Evolutionary conservation across 2,888 invertebrate species (phyloP), one percentile per base, ranked within the genome.

Genomic region (Microplitis manilae): DNA sequence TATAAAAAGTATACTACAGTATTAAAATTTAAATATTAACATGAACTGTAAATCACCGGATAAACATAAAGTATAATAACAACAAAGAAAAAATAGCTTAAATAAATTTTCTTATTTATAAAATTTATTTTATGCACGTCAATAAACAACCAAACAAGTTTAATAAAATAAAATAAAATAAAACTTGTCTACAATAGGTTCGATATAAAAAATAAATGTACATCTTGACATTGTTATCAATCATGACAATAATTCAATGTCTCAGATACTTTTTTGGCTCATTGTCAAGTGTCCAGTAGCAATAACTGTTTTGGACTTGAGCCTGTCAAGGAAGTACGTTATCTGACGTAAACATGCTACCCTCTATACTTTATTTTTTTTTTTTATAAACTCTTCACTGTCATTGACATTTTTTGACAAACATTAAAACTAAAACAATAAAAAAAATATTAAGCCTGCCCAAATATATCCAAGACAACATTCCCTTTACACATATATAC

Each of bases 141-240:
- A 50, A 50, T 50, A 50, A 50, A 50, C 13, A 13, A 30, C 8
- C 17, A 15, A 30, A 41, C 40, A 20, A 17, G 2, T 30, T 30
- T 30, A 4, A 30, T 30, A 30, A 50, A 50, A 50, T 9, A 50
- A 50, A 50, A 7, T 6, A 50, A 50, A 7, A 15, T 13, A 68
- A 15, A 50, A 68, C 0, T 30, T 50, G 50, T 50, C 13, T 30
- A 20, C 17, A 68, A 15, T 41, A 68, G 40, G 41, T 15, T 41
- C 30, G 17, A 41, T 20, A 40, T 68, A 15, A 40, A 68, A 68
- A 38, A 9, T 38, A 62, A 17, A 62, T 38, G 62, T 61, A 72
- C 62, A 39, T 70, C 70, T 59, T 70, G 60, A 30, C 60, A 60
- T 70, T 70, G 50, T n/a, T 70, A 70, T 70, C 50, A 50, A 50